Evolutionary conservation across 1,140 invertebrate genomes (phyloP), one percentile per base, ranked within the genome.

Genomic region (Telenomus remus): DNA sequence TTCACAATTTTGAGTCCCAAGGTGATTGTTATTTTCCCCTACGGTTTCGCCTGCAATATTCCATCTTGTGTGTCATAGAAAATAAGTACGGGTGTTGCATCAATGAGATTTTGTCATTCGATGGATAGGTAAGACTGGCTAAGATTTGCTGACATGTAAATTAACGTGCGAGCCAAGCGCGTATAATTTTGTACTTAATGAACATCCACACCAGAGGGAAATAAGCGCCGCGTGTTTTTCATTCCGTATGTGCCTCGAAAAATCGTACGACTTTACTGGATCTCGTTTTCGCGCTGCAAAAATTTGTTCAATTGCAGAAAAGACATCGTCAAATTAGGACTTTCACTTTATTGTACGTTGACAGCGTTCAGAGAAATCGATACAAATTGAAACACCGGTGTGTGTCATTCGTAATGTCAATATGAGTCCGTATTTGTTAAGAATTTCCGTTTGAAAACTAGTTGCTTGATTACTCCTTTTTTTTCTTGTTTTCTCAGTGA

Each of bases 1-100:
- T 69, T 63, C 72, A 69, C 72, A 75, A 75, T 75, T 75, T 75
- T 69, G 72, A 69, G 34, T 75, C 53, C n/a, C 43, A 69, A 69
- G 64, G 72, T 64, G 50, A 54, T 72, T 72, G 69, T 72, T 60
- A 68, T 74, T 55, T 68, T 56, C 53, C 56, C 66, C 12, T 13
- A 50, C 34, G 34, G 37, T 55, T n/a, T 59, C 33, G 35, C 60
- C 43, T 57, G 60, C 50, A 39, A 66, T 66, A 74, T 66, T 53
- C 19, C 72, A 47, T 75, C 72, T 57, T 53, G 42, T 65, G 56
- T 72, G 72, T 69, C 64, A 57, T 64, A 49, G 59, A 75, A 39
- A 59, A 69, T 69, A 69, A 69, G 47, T 75, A 75, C 51, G 65
- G 64, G 65, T 69, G 65, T 75, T 75, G 72, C 72, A 64, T 69